These are phyloP conservation scores for Bufo bufo DNA, from an alignment of 2,113 vertebrate genomes.

Conservation along the genomic window DNA sequence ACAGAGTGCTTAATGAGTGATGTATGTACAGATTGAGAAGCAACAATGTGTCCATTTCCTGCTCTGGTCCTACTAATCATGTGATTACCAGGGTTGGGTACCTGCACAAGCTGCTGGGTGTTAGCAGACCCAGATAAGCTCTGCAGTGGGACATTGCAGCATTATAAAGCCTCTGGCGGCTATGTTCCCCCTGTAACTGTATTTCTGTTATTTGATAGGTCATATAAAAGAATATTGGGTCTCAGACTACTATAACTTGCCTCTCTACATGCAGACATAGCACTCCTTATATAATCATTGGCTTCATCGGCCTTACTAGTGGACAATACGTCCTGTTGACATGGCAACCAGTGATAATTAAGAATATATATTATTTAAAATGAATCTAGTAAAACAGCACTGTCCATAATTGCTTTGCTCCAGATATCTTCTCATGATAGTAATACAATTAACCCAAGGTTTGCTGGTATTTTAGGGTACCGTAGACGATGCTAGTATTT, in stretches of 20 bases:
- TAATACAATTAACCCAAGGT: slow-evolving; percentile 13
- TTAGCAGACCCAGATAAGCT: no score
- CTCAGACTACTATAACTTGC: background rate
- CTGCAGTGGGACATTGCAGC: no score
- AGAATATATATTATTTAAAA: background rate
- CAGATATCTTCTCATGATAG: background rate
- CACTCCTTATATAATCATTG: background rate
- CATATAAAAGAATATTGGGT: no score
- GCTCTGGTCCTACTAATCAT: no score
- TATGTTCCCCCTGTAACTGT: no score
- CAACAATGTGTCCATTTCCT: no score
- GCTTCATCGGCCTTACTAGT: background rate
- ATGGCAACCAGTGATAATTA: slow-evolving; percentile 1
- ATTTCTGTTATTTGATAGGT: no score
- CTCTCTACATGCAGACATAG: background rate
- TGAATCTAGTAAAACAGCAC: background rate
- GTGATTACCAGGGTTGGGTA: no score
- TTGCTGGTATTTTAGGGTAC: slow-evolving; percentile 22
- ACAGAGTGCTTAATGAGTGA: no score
- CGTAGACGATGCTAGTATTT: background rate
- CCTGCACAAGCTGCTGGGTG: no score
- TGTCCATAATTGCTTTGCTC: slow-evolving; percentile 11
- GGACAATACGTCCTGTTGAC: background rate
- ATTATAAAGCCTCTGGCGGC: no score
- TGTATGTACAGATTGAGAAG: no score